phyloP scores from a whole-genome alignment of 2,113 vertebrate species.

The Sula dactylatra region DNA sequence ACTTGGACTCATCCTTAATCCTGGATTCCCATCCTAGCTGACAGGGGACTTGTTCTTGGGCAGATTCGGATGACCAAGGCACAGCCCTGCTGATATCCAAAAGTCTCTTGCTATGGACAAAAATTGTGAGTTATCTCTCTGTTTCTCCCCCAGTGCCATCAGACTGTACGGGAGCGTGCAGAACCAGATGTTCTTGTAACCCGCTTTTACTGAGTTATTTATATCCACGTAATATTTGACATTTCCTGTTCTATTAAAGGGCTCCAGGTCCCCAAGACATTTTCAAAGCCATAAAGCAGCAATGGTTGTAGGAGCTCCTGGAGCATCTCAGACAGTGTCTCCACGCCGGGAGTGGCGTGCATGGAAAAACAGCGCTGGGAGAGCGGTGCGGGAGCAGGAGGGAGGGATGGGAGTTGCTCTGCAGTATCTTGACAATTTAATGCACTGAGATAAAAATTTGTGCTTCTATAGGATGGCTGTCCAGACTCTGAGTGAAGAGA shows the following conservation, averaged over 20 bases:
- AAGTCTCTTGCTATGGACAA: background rate
- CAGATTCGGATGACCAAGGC: background rate
- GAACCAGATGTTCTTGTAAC: constrained; percentile 65
- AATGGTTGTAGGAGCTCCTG: background rate
- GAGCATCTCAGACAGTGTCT: background rate
- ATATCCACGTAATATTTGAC: constrained; percentile 63
- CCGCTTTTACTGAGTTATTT: constrained; percentile 60
- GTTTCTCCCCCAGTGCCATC: background rate
- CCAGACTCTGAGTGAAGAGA: background rate
- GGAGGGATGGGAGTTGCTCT: background rate
- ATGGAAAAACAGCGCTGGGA: background rate
- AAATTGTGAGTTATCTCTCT: background rate
- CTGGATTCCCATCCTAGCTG: background rate
- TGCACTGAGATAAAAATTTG: background rate
- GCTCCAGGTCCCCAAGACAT: constrained; percentile 30
- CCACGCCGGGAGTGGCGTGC: background rate
- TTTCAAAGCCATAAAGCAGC: background rate
- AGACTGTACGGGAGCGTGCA: background rate
- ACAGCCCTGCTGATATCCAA: constrained; percentile 18
- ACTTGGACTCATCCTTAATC: background rate
- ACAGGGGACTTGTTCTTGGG: background rate
- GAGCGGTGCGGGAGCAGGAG: background rate
- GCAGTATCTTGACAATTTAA: background rate
- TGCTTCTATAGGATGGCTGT: background rate
- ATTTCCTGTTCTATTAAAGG: constrained; percentile 68